Evolutionary conservation across 2,113 vertebrate species (phyloP).

Genomic region (Psettodes erumei): DNA sequence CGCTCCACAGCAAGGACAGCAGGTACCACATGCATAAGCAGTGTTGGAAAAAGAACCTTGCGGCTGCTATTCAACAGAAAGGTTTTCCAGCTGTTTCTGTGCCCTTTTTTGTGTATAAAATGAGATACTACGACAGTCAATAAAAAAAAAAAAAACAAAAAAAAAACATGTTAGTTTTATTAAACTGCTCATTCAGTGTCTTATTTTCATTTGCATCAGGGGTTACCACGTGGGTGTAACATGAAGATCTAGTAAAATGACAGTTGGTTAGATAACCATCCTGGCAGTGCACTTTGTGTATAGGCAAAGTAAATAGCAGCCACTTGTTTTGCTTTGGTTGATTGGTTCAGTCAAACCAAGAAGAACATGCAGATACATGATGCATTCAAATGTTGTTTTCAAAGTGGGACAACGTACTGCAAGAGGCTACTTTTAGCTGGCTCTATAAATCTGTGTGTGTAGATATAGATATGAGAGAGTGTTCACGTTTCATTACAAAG

Average conservation of each 20-base stretch:
- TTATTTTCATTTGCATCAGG: not conserved
- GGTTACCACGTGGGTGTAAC: not conserved
- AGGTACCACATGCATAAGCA: conserved; percentile 74
- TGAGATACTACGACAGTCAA: not conserved
- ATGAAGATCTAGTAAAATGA: not conserved
- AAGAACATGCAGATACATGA: not conserved
- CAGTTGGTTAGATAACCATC: not conserved
- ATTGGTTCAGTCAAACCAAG: not conserved
- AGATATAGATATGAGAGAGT: not conserved
- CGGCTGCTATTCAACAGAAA: not conserved
- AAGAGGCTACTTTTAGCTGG: not conserved
- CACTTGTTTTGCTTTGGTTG: not conserved
- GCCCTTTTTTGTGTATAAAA: not conserved
- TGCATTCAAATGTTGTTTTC: not conserved
- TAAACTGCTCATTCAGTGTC: not conserved
- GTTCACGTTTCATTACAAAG: not conserved
- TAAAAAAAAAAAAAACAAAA: not conserved
- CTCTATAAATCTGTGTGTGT: not conserved
- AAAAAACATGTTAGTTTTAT: not conserved
- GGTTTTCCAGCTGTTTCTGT: not conserved
- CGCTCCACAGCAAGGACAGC: conserved; percentile 90
- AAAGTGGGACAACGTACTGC: not conserved
- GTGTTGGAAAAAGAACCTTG: not conserved
- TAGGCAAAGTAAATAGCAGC: not conserved
- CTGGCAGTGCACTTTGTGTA: not conserved